Base-by-base conservation (phyloP, 2,888 invertebrate species). In the Aphidoletes aphidimyza region DNA sequence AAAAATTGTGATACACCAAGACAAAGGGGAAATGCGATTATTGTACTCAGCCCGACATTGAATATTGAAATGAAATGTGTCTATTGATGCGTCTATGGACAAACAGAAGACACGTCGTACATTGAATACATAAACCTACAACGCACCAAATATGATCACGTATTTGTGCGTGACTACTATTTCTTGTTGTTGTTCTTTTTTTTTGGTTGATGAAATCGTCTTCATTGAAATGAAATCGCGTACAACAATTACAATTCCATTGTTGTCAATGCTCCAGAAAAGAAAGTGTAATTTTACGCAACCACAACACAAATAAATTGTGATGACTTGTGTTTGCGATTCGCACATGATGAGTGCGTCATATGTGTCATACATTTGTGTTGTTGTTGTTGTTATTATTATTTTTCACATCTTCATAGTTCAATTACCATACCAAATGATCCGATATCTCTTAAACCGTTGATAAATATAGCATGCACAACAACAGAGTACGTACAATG, bases 231-330 rank as follows among this genome's bases (percentile, higher is more conserved):
- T 69, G 69, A n/a, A 30, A 69, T 69, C 69, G 69, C 34, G 69
- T 69, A 69, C 30, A 69, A 9, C 34, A 69, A 30, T 69, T 69
- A 34, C 69, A 34, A 69, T 69, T 26, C 9, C 26, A 34, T 69
- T 69, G 69, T 69, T 69, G 34, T 3, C 1, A 34, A 30, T 30
- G 54, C 54, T 54, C 54, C 22, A 54, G 54, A 69, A 69, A 69
- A 69, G 69, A 69, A 69, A 69, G 69, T 69, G 69, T 69, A 69
- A 69, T 69, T 69, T 69, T 69, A 69, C 69, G 69, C 69, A 69
- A 69, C 69, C 34, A 14, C 8, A 69, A 3, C 0, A 69, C 1
- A 69, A 30, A 69, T 8, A 39, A 11, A 39, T 39, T 5, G 11
- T 39, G 39, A 39, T 39, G 39, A 39, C 11, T n/a, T n/a, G n/a